phyloP scores from a whole-genome alignment of 2,888 invertebrate species.

The Eupithecia subumbrata region DNA sequence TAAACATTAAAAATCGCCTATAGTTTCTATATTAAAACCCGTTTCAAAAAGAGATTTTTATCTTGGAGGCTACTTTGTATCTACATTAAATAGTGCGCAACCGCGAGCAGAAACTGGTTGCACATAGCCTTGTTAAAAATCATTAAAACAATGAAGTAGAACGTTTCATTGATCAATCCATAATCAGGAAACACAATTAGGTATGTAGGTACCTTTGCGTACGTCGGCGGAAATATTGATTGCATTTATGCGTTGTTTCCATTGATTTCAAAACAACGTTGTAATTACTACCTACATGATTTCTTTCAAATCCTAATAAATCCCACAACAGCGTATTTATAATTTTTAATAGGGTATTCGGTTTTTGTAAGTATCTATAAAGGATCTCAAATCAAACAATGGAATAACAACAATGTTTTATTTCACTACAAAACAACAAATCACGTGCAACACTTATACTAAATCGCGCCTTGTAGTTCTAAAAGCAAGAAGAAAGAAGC shows the following conservation, averaged over 20 bases:
- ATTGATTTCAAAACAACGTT: not conserved
- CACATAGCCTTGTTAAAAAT: not conserved
- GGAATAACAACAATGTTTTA: constrained; percentile 53
- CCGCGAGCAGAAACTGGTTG: not conserved
- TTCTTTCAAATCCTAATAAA: not conserved
- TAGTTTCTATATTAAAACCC: not conserved
- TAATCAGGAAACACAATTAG: not conserved
- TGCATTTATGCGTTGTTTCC: not conserved
- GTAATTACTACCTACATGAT: not conserved
- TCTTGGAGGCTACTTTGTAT: not conserved
- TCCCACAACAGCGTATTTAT: not conserved
- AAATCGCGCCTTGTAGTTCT: constrained; percentile 68
- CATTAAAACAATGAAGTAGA: not conserved
- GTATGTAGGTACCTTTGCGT: not conserved
- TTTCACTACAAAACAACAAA: constrained; percentile 49
- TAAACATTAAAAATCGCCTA: constrained; percentile 59
- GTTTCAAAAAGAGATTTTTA: not conserved
- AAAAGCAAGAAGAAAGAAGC: constrained; percentile 29
- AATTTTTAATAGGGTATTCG: not conserved
- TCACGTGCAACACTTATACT: constrained; percentile 52
- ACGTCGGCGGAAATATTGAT: not conserved
- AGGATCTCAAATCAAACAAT: constrained; percentile 45
- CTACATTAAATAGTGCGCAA: not conserved
- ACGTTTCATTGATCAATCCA: not conserved
- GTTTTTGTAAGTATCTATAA: not conserved